These are phyloP conservation scores for Poeciliopsis turneri DNA, from an alignment of 2,797 vertebrate genomes.

Conservation along the genomic window DNA sequence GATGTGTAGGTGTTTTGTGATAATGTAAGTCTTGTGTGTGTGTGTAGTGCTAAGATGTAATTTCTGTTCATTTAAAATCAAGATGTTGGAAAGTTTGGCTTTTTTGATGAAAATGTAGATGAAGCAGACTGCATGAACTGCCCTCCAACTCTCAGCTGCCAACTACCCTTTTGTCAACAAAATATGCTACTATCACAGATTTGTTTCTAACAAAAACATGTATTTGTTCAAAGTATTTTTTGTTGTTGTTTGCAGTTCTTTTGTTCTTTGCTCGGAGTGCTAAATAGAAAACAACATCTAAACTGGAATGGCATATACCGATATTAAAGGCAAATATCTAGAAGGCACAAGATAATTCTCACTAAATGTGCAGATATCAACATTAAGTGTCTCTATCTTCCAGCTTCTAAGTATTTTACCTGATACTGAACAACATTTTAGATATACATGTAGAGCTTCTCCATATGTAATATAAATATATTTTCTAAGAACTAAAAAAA, in stretches of 20 bases:
- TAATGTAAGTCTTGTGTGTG: slow-evolving; percentile 43
- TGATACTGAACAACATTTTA: neutral
- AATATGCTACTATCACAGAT: neutral
- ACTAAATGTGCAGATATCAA: neutral
- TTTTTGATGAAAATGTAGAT: slow-evolving; percentile 20
- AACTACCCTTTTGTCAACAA: neutral
- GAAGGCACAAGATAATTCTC: neutral
- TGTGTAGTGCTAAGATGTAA: slow-evolving; percentile 39
- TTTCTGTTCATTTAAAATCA: slow-evolving; percentile 53
- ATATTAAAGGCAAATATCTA: neutral
- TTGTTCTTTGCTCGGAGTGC: neutral
- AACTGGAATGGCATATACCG: neutral
- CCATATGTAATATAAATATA: neutral
- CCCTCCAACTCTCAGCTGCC: neutral
- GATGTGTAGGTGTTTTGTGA: slow-evolving; percentile 70
- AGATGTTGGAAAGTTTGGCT: slow-evolving; percentile 41
- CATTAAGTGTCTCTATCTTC: neutral
- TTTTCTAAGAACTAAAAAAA: neutral
- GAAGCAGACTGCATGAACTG: slow-evolving; percentile 21
- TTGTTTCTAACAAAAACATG: neutral
- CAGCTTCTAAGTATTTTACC: neutral
- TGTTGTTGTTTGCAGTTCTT: neutral
- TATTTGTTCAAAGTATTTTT: slow-evolving; percentile 1
- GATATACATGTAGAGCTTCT: neutral
- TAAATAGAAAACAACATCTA: neutral